Base-by-base conservation (phyloP, 2,888 invertebrate genomes). In the Dynastes hyllus region DNA sequence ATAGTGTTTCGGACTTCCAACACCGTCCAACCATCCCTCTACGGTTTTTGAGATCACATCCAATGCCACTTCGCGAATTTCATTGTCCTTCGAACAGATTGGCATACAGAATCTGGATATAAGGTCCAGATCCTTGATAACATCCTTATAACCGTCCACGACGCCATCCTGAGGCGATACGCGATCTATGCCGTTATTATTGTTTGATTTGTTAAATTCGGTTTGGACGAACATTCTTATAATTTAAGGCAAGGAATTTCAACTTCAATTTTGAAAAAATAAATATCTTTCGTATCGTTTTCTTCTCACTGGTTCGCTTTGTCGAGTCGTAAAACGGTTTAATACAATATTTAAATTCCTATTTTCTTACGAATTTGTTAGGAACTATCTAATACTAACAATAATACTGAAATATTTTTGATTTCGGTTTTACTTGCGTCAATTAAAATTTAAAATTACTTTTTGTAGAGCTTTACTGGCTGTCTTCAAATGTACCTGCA, bases 21-120 rank as follows among this genome's bases (percentile, higher is more conserved):
- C 90, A 50, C 91, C 90, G 77, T 90, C 91, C 82, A 91, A 86
- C 91, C 91, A 91, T 58, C 90, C 90, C 84, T 90, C 90, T 79
- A 91, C 90, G 65, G 90, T 91, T 81, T 89, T 90, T 82, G 90
- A 89, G 78, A 91, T 91, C 55, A 89, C 90, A 71, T 90, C 90
- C 83, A 91, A 84, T 22, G 91, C 91, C 81, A 90, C 85, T 77
- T 91, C 90, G 79, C 91, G 87, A 45, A 90, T 90, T 76, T 90
- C 86, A 82, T 90, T 90, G 85, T 91, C 91, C 78, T 91, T 88
- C 80, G 90, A 91, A 85, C 91, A 91, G 80, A 91, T 88, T 80
- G 91, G 91, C 85, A 90, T 88, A 85, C 91, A 88, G 85, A 91
- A 91, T 82, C 90, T 87, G 85, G 89, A 90, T 81, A 91, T 90